These are phyloP conservation scores for Thaumatotibia leucotreta DNA, from an alignment of 1,140 invertebrate genomes.

Conservation along the genomic window DNA sequence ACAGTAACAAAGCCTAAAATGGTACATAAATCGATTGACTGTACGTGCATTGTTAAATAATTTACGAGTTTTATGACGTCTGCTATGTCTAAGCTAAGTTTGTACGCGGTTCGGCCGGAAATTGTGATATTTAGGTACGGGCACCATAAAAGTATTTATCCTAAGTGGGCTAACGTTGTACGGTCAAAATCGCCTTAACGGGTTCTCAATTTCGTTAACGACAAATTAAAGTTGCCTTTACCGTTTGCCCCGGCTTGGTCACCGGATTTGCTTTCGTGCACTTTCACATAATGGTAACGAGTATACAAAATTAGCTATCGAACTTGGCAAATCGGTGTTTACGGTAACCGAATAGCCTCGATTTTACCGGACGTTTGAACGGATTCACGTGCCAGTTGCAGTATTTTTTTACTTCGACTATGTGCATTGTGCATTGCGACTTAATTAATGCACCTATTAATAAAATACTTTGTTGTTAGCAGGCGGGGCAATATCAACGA, in stretches of 20 bases:
- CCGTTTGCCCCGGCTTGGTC: not conserved
- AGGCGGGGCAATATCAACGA: not conserved
- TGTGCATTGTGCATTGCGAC: conserved; percentile 8
- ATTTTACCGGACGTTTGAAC: conserved; percentile 32
- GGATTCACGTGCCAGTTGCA: conserved; percentile 37
- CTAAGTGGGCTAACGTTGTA: not conserved
- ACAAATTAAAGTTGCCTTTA: not conserved
- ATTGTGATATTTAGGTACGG: not conserved
- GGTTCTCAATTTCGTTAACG: not conserved
- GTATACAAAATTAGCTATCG: not conserved
- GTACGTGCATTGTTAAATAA: too few species aligned
- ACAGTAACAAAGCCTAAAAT: too few species aligned
- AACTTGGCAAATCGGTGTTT: not conserved
- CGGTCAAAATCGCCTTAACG: not conserved
- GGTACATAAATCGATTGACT: too few species aligned
- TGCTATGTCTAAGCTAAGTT: too few species aligned
- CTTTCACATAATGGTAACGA: not conserved
- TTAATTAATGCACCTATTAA: conserved; percentile 21
- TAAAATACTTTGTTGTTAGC: not conserved
- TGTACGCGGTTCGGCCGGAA: not conserved
- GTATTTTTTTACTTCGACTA: conserved; percentile 21
- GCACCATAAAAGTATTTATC: not conserved
- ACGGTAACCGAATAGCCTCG: conserved; percentile 7
- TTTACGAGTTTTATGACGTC: too few species aligned
- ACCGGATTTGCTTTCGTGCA: not conserved